Evolutionary conservation across 53 echinoderm and acorn worm genomes (phyloP).

Genomic region (Luidia sarsii): DNA sequence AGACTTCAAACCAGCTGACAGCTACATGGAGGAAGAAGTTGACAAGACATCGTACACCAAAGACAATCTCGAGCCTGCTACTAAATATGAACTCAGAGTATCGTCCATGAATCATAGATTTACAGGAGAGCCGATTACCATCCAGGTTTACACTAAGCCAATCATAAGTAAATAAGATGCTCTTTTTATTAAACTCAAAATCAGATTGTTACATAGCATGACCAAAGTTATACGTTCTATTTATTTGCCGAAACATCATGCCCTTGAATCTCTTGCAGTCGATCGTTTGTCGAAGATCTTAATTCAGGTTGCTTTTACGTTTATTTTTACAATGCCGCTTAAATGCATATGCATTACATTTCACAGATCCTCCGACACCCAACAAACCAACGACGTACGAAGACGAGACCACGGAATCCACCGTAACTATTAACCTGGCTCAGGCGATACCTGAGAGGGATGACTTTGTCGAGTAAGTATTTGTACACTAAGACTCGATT

Average conservation of each 20-base stretch:
- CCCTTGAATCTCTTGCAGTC: neutral
- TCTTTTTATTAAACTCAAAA: neutral
- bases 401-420: conserved; percentile 14
- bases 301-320: neutral
- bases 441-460: neutral
- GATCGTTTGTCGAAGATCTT: neutral
- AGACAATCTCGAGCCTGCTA: neutral
- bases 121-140: neutral
- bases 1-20: conserved; percentile 1
- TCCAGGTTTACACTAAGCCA: neutral
- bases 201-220: neutral
- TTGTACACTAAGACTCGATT: neutral
- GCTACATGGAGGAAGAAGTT: neutral
- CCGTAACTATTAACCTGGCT: conserved; percentile 19
- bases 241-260: neutral
- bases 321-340: neutral
- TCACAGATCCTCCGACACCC: neutral
- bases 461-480: neutral
- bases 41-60: neutral
- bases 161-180: neutral
- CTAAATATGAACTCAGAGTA: conserved; percentile 19
- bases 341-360: neutral
- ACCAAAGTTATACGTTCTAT: neutral
- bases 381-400: neutral
- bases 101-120: neutral